phyloP scores from a whole-genome alignment of 2,888 invertebrate species.

The Coenonympha glycerion region DNA sequence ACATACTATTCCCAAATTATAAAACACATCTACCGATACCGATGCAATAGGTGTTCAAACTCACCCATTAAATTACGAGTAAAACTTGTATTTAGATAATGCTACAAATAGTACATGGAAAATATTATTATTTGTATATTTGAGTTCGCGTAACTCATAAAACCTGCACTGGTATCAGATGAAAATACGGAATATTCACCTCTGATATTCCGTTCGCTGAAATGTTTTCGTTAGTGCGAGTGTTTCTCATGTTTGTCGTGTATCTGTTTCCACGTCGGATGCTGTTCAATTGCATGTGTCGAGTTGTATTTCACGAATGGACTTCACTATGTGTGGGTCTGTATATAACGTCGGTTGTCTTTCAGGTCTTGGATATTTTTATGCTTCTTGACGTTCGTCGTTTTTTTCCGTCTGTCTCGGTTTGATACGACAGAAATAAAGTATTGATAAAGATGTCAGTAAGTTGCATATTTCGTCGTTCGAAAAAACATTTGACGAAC shows the following conservation, averaged over 20 bases:
- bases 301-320: conserved; percentile 35
- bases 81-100: too few species aligned
- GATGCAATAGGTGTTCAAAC: too few species aligned
- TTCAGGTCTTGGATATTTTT: conserved; percentile 5
- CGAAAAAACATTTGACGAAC: too few species aligned
- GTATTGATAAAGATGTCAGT: too few species aligned
- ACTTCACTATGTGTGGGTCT: conserved; percentile 13
- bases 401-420: background rate
- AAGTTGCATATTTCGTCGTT: too few species aligned
- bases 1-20: too few species aligned
- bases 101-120: too few species aligned
- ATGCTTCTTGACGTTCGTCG: background rate
- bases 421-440: too few species aligned
- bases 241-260: conserved; percentile 42
- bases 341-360: background rate
- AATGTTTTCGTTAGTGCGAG: conserved; percentile 28
- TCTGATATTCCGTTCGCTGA: conserved; percentile 26
- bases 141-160: conserved; percentile 10
- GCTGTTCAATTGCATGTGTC: conserved; percentile 64
- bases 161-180: conserved; percentile 18
- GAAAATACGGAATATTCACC: conserved; percentile 28
- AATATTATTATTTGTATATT: background rate
- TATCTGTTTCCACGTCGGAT: conserved; percentile 67
- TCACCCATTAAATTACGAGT: too few species aligned
- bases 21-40: too few species aligned